These are phyloP conservation scores for Sardinella longiceps DNA, from an alignment of 2,797 vertebrate genomes.

Conservation along the genomic window DNA sequence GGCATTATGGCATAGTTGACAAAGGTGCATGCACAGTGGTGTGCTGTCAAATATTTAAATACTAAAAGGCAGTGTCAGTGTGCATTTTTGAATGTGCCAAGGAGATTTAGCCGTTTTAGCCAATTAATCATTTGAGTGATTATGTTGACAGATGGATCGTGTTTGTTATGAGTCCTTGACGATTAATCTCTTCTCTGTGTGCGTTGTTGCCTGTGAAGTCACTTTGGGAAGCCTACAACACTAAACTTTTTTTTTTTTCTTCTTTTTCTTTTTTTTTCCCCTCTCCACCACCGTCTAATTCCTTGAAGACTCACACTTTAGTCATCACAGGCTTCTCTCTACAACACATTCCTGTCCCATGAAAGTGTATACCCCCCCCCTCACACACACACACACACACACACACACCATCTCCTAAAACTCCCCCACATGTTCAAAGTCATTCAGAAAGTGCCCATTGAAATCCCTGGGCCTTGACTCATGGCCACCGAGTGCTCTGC, in stretches of 20 bases:
- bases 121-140: neutral
- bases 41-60: neutral
- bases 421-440: constrained; percentile 37
- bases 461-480: constrained; percentile 42
- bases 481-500: constrained; percentile 22
- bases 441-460: constrained; percentile 41
- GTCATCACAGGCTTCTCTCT: constrained; percentile 47
- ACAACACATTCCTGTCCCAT: constrained; percentile 48
- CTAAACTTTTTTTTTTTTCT: neutral
- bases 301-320: constrained; percentile 48
- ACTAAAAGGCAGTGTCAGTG: neutral
- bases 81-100: neutral
- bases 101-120: neutral
- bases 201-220: neutral
- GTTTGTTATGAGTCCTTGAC: neutral
- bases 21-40: neutral
- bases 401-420: neutral
- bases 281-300: neutral
- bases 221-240: neutral
- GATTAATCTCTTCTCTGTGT: constrained; percentile 7
- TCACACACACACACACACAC: neutral
- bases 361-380: constrained; percentile 38
- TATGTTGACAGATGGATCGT: neutral
- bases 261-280: too few relatives aligned
- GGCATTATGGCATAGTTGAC: too few relatives aligned